These are phyloP conservation scores for Brachionus calyciflorus DNA, from an alignment of 1,140 invertebrate genomes.

Conservation along the genomic window DNA sequence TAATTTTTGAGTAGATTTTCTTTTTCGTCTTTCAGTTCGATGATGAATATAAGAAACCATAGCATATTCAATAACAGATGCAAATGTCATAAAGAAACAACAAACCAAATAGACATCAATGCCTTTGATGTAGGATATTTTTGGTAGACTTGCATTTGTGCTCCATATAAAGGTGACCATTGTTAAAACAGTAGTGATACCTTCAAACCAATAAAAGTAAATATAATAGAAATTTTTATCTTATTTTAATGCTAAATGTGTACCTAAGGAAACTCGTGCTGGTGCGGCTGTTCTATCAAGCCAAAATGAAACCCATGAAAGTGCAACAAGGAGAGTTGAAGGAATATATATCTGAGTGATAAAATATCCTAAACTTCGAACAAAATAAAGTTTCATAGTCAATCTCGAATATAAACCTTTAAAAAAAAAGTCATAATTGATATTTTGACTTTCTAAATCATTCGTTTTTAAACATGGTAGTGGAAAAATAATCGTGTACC, in stretches of 20 bases:
- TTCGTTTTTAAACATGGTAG: too few relatives aligned
- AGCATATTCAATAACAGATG: slow-evolving; percentile 50
- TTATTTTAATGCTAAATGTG: too few relatives aligned
- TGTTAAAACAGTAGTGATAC: slow-evolving; percentile 90
- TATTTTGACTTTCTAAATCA: not conserved
- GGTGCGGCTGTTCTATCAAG: slow-evolving; percentile 89
- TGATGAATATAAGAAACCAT: slow-evolving; percentile 49
- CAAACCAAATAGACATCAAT: slow-evolving; percentile 96
- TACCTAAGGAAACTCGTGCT: slow-evolving; percentile 88
- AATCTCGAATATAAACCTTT: slow-evolving; percentile 96
- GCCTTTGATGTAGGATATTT: slow-evolving; percentile 93
- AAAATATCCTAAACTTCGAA: slow-evolving; percentile 96
- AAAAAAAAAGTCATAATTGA: not conserved
- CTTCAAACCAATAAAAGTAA: too few relatives aligned
- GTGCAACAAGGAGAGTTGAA: slow-evolving; percentile 94
- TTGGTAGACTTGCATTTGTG: slow-evolving; percentile 92
- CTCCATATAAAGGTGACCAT: slow-evolving; percentile 98
- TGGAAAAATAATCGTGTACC: too few relatives aligned
- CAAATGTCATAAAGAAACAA: slow-evolving; percentile 77
- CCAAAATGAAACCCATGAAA: slow-evolving; percentile 97
- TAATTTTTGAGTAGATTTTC: not conserved
- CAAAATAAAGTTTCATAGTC: slow-evolving; percentile 94
- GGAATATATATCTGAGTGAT: slow-evolving; percentile 99
- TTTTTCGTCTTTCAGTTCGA: slow-evolving; percentile 5
- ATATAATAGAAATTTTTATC: too few relatives aligned